These are phyloP conservation scores for Neodiprion pinetum DNA, from an alignment of 1,140 invertebrate species.

Conservation along the genomic window DNA sequence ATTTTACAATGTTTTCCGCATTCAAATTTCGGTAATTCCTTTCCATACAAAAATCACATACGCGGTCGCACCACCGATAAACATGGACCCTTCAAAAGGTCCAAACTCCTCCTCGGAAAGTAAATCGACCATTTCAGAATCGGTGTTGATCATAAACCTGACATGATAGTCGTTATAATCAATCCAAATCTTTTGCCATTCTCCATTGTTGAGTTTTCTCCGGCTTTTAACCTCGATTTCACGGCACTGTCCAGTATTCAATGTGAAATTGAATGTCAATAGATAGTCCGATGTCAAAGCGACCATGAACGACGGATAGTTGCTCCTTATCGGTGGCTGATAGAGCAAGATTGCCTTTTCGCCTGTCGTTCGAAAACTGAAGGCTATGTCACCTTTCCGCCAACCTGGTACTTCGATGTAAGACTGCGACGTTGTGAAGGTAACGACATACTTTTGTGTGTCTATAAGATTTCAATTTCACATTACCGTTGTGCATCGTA, in stretches of 20 bases:
- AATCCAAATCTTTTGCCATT: constrained; percentile 96
- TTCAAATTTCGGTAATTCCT: not conserved
- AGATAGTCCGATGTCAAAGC: constrained; percentile 83
- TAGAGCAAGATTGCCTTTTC: constrained; percentile 88
- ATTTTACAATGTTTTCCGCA: constrained; percentile 4
- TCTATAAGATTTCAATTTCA: constrained; percentile 64
- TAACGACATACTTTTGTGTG: constrained; percentile 91
- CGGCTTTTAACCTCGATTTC: constrained; percentile 82
- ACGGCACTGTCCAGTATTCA: constrained; percentile 81
- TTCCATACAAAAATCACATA: constrained; percentile 59
- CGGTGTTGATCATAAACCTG: constrained; percentile 90
- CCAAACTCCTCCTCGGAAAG: constrained; percentile 87
- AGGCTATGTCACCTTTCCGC: constrained; percentile 89
- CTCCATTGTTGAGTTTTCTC: constrained; percentile 84
- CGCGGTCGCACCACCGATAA: constrained; percentile 89
- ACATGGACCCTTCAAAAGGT: constrained; percentile 91
- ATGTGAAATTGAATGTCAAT: constrained; percentile 88
- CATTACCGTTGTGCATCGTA: constrained; percentile 17
- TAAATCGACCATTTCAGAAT: constrained; percentile 86
- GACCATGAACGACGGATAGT: constrained; percentile 90
- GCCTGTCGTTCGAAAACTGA: constrained; percentile 91
- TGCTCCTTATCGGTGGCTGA: constrained; percentile 86
- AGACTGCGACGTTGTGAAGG: constrained; percentile 90
- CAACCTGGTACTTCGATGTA: constrained; percentile 92
- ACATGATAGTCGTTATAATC: constrained; percentile 94